A percentile compares a stretch with the other conserved stretches of the same genome.
Conservation (phyloP, 2,797 vertebrate species). For the Halcyon leucocephala region DNA sequence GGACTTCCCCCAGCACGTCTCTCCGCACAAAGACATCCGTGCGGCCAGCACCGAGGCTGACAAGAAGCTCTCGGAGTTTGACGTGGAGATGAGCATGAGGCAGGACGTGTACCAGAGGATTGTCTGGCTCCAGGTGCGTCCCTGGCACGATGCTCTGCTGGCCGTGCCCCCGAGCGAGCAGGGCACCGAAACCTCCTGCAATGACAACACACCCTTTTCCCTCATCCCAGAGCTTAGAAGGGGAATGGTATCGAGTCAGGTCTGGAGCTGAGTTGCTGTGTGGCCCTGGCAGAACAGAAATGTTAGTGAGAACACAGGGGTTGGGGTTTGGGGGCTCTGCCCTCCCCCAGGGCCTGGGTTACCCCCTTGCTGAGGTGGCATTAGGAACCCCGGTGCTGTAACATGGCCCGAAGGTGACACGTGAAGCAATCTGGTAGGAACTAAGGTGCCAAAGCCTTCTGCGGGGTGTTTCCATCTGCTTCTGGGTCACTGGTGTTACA, state of each 20-base stretch:
- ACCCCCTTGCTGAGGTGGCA: background rate
- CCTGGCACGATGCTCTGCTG: background rate
- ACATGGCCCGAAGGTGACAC: accelerated
- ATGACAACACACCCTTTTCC: accelerated
- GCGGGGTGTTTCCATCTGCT: background rate
- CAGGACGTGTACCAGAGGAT: constrained; percentile 93
- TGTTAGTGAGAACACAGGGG: background rate
- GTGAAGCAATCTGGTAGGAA: accelerated
- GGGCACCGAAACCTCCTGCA: background rate
- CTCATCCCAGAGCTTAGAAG: background rate
- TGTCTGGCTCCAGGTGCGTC: constrained; percentile 89
- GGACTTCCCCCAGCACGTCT: constrained; percentile 96
- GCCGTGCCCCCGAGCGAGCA: accelerated
- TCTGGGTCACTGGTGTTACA: background rate
- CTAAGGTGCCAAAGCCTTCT: accelerated
- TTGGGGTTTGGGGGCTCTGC: background rate
- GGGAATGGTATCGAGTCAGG: accelerated
- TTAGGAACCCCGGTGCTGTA: background rate
- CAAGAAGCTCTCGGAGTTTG: constrained; percentile 94
- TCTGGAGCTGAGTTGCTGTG: accelerated
- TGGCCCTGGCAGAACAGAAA: accelerated
- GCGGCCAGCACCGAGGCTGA: constrained; percentile 91
- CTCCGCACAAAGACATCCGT: constrained; percentile 87
- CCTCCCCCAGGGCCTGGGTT: accelerated
- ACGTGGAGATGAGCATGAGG: constrained; percentile 99